Conservation (phyloP, 2,113 vertebrate species). For the Platysternon megacephalum region DNA sequence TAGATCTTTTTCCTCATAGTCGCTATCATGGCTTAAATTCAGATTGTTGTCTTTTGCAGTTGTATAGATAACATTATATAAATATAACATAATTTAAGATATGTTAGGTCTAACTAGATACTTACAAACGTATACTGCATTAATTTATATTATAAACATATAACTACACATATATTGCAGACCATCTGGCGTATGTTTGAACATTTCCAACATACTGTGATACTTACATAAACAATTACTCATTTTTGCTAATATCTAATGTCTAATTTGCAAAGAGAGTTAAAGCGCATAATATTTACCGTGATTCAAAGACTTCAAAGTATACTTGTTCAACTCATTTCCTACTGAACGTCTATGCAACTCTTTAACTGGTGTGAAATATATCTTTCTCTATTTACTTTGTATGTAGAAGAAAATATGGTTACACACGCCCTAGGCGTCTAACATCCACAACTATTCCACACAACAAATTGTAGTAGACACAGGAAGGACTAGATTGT, state of each 20-base stretch:
- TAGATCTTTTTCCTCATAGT: conserved; percentile 43
- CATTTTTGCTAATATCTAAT: conserved; percentile 67
- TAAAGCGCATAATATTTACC: conserved; percentile 69
- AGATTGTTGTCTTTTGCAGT: conserved; percentile 52
- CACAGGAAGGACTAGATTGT: neutral
- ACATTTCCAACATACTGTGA: conserved; percentile 34
- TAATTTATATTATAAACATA: conserved; percentile 61
- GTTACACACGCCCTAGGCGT: conserved; percentile 8
- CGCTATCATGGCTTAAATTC: conserved; percentile 56
- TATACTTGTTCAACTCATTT: conserved; percentile 64
- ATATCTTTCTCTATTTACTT: conserved; percentile 67
- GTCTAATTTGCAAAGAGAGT: conserved; percentile 62
- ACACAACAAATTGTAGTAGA: neutral
- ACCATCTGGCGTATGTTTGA: conserved; percentile 25
- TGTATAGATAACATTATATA: conserved; percentile 40
- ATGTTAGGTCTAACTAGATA: conserved; percentile 50
- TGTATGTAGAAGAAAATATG: conserved; percentile 36
- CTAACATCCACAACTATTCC: conserved; percentile 10
- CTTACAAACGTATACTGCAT: neutral
- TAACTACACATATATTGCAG: neutral
- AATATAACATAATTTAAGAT: conserved; percentile 57
- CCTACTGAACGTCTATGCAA: conserved; percentile 49
- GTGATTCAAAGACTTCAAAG: conserved; percentile 63
- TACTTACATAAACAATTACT: conserved; percentile 70
- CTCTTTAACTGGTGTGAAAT: conserved; percentile 45